A percentile compares a stretch with the other conserved stretches of the same genome.
These are phyloP conservation scores for Colaptes auratus DNA, from an alignment of 2,113 vertebrate species.

Conservation along the genomic window DNA sequence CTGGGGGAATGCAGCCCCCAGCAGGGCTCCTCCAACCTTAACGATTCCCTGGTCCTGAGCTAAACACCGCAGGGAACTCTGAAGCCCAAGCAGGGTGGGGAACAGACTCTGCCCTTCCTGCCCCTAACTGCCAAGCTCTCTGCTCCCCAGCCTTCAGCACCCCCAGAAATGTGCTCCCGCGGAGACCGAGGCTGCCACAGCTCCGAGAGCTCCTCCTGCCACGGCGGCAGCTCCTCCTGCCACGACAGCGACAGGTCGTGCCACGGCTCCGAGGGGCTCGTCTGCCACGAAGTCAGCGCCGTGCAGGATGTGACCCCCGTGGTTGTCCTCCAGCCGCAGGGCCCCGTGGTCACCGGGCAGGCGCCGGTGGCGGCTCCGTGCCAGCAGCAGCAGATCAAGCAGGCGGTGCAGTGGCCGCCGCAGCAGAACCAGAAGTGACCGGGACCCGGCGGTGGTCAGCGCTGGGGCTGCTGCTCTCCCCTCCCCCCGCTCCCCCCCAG, in stretches of 20 bases:
- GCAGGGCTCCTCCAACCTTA: rapidly evolving
- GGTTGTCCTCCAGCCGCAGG: conserved; percentile 45
- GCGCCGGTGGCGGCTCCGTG: background rate
- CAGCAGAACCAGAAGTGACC: conserved; percentile 50
- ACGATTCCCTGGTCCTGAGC: background rate
- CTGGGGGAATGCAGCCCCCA: rapidly evolving
- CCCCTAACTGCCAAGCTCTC: background rate
- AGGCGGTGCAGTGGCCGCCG: conserved; percentile 31
- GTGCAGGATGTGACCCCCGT: background rate
- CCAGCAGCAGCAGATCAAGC: conserved; percentile 71
- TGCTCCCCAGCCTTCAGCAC: background rate
- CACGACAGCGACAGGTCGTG: background rate
- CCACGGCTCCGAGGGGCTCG: background rate
- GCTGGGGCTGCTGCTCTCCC: background rate
- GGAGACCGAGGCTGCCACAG: conserved; percentile 59
- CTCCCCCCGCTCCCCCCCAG: background rate
- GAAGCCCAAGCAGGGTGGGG: rapidly evolving
- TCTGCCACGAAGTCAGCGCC: conserved; percentile 47
- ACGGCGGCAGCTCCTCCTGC: conserved; percentile 7
- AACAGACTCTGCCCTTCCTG: rapidly evolving
- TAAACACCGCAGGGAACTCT: rapidly evolving
- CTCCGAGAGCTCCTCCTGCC: conserved; percentile 45
- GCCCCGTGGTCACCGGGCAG: background rate
- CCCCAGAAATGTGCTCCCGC: conserved; percentile 28
- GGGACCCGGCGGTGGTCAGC: rapidly evolving